Evolutionary conservation across 1,140 invertebrate genomes (phyloP), one percentile per base, ranked within the genome.

Genomic region (Camponotus vicinus): DNA sequence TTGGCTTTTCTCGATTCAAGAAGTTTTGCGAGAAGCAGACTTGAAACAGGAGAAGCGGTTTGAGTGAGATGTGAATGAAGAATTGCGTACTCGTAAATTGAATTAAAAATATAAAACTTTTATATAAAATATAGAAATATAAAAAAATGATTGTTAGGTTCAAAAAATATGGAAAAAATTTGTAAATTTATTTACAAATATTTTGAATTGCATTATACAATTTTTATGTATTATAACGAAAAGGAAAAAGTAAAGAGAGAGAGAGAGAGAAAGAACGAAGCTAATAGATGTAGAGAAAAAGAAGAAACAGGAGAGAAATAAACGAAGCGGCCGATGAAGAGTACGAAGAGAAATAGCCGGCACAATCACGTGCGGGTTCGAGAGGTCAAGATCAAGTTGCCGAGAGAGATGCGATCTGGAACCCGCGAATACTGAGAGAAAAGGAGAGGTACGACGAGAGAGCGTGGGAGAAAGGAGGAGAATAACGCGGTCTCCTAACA

Each of bases 381-480:
- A 88, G 86, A 92, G 91, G 91, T 92, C 91, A 92, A 92, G 91
- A 91, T 87, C 89, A 89, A 85, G 88, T 87, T 75, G 75, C 79
- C 76, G 59, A 49, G 76, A 42, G 78, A 87, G 70, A 87, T 91
- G 84, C 85, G 76, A 85, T 86, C 84, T 91, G 66, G 59, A 83
- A 84, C 59, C 49, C 80, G 55, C 76, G 80, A 85, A 86, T 88
- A 87, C 80, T 82, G 67, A 40, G 55, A 77, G 49, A 57, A 86
- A 86, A 70, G 76, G 55, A 61, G 42, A 52, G 61, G 78, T 70
- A 76, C 49, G 34, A 70, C 61, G 59, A 87, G 49, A 52, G 13
- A 52, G 67, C 86, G 83, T 80, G 64, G 55, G 86, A 64, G 77
- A 61, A 86, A 71, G 83, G 40, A 70, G n/a, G 64, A 71, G 63